Conservation (phyloP, 2,113 vertebrate species). For the Falco punctatus region DNA sequence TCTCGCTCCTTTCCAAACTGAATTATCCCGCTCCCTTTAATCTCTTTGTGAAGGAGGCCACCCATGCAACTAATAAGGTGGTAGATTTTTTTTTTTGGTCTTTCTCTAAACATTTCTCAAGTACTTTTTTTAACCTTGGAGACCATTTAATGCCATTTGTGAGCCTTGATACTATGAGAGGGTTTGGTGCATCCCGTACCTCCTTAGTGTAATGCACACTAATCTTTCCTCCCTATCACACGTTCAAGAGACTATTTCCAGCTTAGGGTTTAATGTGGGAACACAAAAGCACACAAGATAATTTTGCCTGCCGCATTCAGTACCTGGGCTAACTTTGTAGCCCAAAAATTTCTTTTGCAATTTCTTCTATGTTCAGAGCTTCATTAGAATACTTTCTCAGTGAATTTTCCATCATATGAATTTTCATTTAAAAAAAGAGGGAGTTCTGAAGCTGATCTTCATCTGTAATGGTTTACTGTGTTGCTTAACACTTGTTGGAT, state of each 20-base stretch:
- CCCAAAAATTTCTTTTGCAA: not conserved
- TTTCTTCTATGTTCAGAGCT: conserved; percentile 1
- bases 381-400: not conserved
- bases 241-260: not conserved
- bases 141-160: conserved; percentile 23
- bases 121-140: not conserved
- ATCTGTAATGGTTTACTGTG: not conserved
- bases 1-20: conserved; percentile 34
- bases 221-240: not conserved
- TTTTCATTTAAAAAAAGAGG: not conserved
- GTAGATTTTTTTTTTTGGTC: not conserved
- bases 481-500: not conserved
- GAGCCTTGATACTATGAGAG: not conserved
- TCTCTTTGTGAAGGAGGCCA: conserved; percentile 57
- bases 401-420: not conserved
- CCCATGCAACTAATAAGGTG: conserved; percentile 23
- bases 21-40: conserved; percentile 51
- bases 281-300: not conserved
- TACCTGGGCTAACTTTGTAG: not conserved
- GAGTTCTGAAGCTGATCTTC: not conserved
- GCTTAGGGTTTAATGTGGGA: not conserved
- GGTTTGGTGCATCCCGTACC: not conserved
- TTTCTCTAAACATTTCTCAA: not conserved
- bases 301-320: not conserved
- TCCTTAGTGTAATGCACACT: not conserved